Evolutionary conservation across 1,140 invertebrate genomes (phyloP), one percentile per base, ranked within the genome.

Genomic region (Drosophila dunni): DNA sequence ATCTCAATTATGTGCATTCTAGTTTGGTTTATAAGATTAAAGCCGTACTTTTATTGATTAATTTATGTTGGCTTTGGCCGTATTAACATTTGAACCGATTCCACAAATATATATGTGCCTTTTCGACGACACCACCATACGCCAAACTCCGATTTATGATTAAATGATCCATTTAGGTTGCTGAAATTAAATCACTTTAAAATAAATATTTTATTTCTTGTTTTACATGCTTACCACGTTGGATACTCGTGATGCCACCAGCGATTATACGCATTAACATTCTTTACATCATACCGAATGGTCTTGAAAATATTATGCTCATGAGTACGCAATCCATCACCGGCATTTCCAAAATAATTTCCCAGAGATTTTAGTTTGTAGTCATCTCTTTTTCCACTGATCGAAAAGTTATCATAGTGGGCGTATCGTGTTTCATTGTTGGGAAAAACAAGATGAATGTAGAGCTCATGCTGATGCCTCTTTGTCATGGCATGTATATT

Each of bases 11-110:
- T 1, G 0, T n/a, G 11, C 11, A 50, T 10, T 50, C n/a, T n/a
- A 50, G n/a, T 33, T 29, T 20, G 3, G 46, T 7, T 29, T 50
- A 10, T 24, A 33, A 3, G 33, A 51, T 33, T 8, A 9, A 53
- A 36, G 17, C 46, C 33, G 13, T 51, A 29, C 20, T 51, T 51
- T 53, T 53, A 53, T 53, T 53, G 11, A 36, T 7, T 10, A 56
- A 50, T 70, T 58, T 42, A 57, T 40, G 9, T 15, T n/a, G 48
- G n/a, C 11, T 73, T 73, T 45, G 56, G 56, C 3, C 68, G 40
- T 17, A 71, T 65, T 11, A 71, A 40, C 61, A 71, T 71, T 65
- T 71, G 61, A 1, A 71, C 68, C 8, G 61, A 40, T 38, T 65
- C 44, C 13, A 71, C 7, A 50, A 71, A 71, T 13, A 50, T 7